These are phyloP conservation scores for Oryctolagus cuniculus DNA, from an alignment of 2,113 vertebrate species.

Conservation along the genomic window mOryCun1.1 NC_091443.1:8235501-8236000, in stretches of 20 bases:
- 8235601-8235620: background rate
- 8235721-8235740: background rate
- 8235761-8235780: background rate
- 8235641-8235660: background rate
- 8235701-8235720: background rate
- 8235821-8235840: background rate
- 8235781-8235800: too few species aligned
- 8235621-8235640: background rate
- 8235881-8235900: background rate
- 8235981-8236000: too few species aligned
- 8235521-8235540: background rate
- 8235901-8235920: background rate
- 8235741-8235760: background rate
- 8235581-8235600: too few species aligned
- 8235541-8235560: accelerated
- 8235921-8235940: background rate
- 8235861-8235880: background rate
- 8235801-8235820: background rate
- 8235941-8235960: too few species aligned
- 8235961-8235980: too few species aligned
- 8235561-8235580: background rate
- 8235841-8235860: background rate
- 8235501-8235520: background rate
- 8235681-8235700: background rate
- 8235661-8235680: background rate